These are phyloP conservation scores for Uria aalge DNA, from an alignment of 2,113 vertebrate genomes.

Conservation along the genomic window DNA sequence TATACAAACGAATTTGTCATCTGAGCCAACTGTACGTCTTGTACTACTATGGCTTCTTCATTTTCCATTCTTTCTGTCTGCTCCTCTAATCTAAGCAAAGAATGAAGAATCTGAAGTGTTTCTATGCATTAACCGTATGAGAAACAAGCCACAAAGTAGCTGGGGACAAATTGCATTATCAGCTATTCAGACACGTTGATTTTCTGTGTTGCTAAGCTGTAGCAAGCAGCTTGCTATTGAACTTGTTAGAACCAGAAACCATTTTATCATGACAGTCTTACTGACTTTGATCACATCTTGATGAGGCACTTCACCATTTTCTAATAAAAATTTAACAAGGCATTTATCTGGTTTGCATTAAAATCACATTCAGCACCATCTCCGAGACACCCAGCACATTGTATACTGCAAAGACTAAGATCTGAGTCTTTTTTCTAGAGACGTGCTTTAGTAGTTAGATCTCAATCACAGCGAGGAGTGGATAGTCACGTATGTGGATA, in stretches of 20 bases:
- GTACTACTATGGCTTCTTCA: neutral
- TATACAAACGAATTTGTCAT: neutral
- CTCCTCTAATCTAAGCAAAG: neutral
- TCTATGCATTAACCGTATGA: neutral
- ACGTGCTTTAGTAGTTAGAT: neutral
- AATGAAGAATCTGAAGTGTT: neutral
- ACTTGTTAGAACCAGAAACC: neutral
- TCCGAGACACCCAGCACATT: neutral
- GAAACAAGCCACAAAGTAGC: neutral
- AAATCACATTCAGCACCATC: neutral
- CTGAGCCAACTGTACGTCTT: neutral
- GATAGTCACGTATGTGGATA: neutral
- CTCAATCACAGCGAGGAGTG: neutral
- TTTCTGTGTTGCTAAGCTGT: neutral
- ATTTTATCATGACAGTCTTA: neutral
- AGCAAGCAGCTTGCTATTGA: neutral
- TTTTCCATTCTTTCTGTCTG: neutral
- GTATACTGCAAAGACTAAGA: neutral
- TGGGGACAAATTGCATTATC: neutral
- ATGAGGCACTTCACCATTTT: neutral
- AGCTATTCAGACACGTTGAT: neutral
- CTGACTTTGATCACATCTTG: neutral
- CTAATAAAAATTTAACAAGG: neutral
- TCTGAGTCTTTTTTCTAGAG: neutral
- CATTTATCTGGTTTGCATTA: neutral